Evolutionary conservation across 2,888 invertebrate species (phyloP), one percentile per base, ranked within the genome.

Genomic region (Onchidella celtica): DNA sequence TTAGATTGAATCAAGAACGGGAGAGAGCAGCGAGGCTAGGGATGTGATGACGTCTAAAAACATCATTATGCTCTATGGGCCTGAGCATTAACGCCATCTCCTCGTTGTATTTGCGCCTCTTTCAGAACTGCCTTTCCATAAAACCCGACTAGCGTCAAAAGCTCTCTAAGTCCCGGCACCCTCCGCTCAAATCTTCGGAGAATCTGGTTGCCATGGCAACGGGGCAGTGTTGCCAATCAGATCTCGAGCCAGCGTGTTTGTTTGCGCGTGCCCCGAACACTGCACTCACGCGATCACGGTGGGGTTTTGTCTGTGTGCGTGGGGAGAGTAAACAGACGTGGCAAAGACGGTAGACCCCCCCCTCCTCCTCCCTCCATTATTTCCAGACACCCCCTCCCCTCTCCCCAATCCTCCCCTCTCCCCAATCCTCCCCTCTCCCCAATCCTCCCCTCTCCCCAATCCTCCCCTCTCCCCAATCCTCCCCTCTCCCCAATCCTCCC

Each of bases 141-240:
- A n/a, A 61, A 29, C 61, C 74, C 1, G 34, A 38, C 61, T 1
- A 40, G 74, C 74, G 38, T 61, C 27, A 38, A 74, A 40, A 61
- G 59, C 57, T 0, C 61, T 36, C 61, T 74, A 74, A 74, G 59
- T 24, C 74, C 61, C 36, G 61, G 61, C 74, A 74, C 61, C 61
- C 59, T 27, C 38, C 74, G 38, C 38, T 74, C 27, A 74, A 74
- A 74, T 74, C 74, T 74, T 74, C 27, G 27, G 61, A 61, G 61
- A 74, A 74, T 74, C 61, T 74, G 61, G 74, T 74, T 74, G 55
- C 74, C 74, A 74, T 61, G 74, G 74, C 36, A 74, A 74, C 73
- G 55, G 0, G 61, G 61, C 38, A 59, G 40, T 38, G 61, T 74
- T 74, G 74, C 74, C 74, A 74, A 74, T 74, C 74, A 74, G 74